Percentiles rank a stretch among this genome's conserved stretches.
phyloP scores from a whole-genome alignment of 2,113 vertebrate species.

The Zootoca vivipara region DNA sequence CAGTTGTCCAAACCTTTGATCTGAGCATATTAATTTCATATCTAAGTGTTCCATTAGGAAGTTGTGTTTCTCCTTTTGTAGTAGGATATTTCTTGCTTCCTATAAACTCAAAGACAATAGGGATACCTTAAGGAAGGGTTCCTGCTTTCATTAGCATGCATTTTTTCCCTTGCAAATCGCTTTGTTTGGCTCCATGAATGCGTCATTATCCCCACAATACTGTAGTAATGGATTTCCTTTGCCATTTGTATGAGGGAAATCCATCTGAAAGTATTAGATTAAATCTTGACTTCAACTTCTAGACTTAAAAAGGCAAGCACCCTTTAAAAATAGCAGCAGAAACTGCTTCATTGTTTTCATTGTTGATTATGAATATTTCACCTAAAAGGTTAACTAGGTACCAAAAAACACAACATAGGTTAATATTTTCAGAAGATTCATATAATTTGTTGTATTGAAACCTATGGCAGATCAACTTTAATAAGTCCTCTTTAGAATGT shows the following conservation, averaged over 20 bases:
- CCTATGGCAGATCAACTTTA: background rate
- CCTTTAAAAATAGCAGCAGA: background rate
- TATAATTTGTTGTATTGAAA: background rate
- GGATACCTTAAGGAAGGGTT: constrained; percentile 18
- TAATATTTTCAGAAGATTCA: background rate
- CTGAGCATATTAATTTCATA: constrained; percentile 11
- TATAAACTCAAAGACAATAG: constrained; percentile 21
- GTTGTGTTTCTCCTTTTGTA: constrained; percentile 34
- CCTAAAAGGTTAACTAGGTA: background rate
- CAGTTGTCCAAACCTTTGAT: constrained; percentile 7
- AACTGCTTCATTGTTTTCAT: background rate
- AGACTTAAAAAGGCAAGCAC: background rate
- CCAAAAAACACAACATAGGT: background rate
- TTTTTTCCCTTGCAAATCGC: background rate
- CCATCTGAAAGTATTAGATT: constrained; percentile 14
- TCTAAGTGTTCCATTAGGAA: constrained; percentile 38
- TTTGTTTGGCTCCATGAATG: background rate
- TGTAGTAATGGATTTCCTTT: constrained; percentile 22
- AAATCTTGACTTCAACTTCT: constrained; percentile 27
- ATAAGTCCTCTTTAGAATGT: background rate
- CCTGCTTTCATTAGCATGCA: constrained; percentile 7
- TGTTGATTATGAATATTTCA: background rate
- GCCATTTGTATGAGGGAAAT: background rate
- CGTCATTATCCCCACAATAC: constrained; percentile 23
- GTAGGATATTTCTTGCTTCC: background rate